Evolutionary conservation across 2,113 vertebrate genomes (phyloP), one percentile per base, ranked within the genome.

Genomic region (Misgurnus anguillicaudatus): DNA sequence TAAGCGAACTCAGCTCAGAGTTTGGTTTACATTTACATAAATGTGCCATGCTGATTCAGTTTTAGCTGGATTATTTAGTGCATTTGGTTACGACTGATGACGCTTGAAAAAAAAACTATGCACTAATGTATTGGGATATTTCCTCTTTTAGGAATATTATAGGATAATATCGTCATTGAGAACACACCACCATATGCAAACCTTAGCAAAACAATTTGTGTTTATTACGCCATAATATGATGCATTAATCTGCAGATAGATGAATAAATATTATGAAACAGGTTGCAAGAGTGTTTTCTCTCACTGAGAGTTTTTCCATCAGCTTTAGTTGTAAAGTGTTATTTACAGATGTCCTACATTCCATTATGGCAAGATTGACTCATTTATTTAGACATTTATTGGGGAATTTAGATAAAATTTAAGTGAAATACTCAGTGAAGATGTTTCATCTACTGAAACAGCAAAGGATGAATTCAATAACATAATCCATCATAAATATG

Each of bases 261-360:
- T 53, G 11, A 53, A 53, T 53, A 17, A 16, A 53, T 17, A n/a
- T 16, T 6, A 17, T 4, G 42, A 45, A 10, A 45, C 48, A 19
- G 42, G 66, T 9, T 19, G 5, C 48, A 53, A 51, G 60, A 41
- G 38, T 38, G 45, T 42, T 17, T 48, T 79, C 57, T 55, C 36
- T 79, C 78, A 2, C 24, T 31, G 24, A 58, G 65, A 72, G 24
- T 77, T 58, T 83, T 80, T 83, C 82, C 82, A 80, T 83, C 72
- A 38, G 58, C 21, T 66, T 31, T 6, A 42, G 72, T 61, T 41
- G 63, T 66, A 68, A 36, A 60, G 60, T 36, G 65, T 76, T 65
- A 83, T 75, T 79, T 68, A 83, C 70, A 38, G 42, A 11, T 39
- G 7, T 13, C 45, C 71, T 48, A 13, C 60, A 17, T 36, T 68